phyloP scores from a whole-genome alignment of 2,888 invertebrate genomes.

The Julus scandinavius region DNA sequence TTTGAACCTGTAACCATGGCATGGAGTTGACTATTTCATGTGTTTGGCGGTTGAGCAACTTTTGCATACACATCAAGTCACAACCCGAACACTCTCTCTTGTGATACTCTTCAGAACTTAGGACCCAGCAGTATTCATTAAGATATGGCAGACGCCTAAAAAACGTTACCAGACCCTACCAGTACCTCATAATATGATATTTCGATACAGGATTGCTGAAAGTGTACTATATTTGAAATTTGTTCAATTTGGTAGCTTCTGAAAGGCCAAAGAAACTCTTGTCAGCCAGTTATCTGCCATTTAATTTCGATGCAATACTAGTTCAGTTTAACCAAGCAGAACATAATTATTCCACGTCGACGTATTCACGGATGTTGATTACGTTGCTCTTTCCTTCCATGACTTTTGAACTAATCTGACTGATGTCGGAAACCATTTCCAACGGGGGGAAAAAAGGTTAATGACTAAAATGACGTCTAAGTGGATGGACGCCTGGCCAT shows the following conservation, averaged over 20 bases:
- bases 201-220: neutral
- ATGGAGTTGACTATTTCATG: neutral
- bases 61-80: no score
- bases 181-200: neutral
- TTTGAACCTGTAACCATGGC: neutral
- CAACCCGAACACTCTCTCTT: no score
- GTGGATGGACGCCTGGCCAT: conserved; percentile 18
- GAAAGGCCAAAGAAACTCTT: neutral
- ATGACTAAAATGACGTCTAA: conserved; percentile 20
- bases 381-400: neutral
- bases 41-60: no score
- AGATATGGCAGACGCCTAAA: no score
- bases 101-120: neutral
- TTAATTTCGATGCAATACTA: conserved; percentile 15
- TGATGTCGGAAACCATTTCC: neutral
- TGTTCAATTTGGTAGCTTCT: neutral
- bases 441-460: neutral
- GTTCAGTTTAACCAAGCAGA: conserved; percentile 3
- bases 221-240: neutral
- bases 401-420: neutral
- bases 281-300: conserved; percentile 16
- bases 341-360: neutral
- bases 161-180: neutral
- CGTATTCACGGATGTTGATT: neutral
- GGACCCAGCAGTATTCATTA: no score